phyloP scores from a whole-genome alignment of 2,113 vertebrate species.

The Silurus asotus region DNA sequence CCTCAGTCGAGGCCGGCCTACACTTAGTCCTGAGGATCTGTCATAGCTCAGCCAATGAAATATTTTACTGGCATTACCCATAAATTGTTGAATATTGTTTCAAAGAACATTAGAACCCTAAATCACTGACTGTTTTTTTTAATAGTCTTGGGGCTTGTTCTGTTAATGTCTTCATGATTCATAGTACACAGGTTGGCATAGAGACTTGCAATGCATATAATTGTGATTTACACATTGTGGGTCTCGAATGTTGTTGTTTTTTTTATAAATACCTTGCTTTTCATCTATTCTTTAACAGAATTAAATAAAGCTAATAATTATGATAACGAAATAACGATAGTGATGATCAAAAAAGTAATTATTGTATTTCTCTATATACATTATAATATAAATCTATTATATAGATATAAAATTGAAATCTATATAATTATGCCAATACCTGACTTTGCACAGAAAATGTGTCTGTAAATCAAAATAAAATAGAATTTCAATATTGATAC shows the following conservation, averaged over 20 bases:
- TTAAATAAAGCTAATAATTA: too few relatives aligned
- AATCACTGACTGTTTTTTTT: not conserved
- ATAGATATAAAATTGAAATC: too few relatives aligned
- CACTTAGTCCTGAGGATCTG: not conserved
- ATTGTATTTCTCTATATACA: too few relatives aligned
- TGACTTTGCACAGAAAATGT: too few relatives aligned
- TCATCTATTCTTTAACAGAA: not conserved
- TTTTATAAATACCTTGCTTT: not conserved
- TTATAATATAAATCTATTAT: too few relatives aligned
- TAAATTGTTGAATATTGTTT: not conserved
- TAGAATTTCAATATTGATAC: not conserved
- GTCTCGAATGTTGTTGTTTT: not conserved
- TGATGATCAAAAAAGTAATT: too few relatives aligned
- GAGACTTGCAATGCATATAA: not conserved
- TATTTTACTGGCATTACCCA: not conserved
- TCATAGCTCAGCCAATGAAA: not conserved
- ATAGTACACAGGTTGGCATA: not conserved
- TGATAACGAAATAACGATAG: too few relatives aligned
- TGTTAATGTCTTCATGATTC: not conserved
- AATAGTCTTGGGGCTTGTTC: not conserved
- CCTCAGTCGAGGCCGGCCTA: not conserved
- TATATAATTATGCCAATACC: too few relatives aligned
- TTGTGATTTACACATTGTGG: not conserved
- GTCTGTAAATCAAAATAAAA: not conserved
- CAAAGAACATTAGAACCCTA: not conserved